A percentile compares a stretch with the other conserved stretches of the same genome.
Conservation (phyloP, 2,797 vertebrate species). For the Pitangus sulphuratus region DNA sequence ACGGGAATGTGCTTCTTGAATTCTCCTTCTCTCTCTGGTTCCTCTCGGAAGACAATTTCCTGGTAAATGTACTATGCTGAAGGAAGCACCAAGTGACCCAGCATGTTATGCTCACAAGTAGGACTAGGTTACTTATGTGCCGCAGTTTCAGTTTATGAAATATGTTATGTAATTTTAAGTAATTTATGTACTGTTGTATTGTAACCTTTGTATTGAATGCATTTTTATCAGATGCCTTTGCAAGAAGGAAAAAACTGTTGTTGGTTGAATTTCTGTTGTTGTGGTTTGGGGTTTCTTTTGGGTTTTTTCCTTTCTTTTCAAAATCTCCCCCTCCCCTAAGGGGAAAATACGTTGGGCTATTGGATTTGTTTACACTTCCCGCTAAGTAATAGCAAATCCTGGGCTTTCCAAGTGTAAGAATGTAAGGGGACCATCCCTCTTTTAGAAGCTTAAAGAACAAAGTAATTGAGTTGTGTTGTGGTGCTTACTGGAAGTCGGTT, state of each 20-base stretch:
- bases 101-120: background rate
- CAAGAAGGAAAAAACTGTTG: background rate
- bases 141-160: slow-evolving; percentile 29
- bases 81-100: background rate
- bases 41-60: background rate
- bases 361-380: background rate
- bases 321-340: background rate
- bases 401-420: background rate
- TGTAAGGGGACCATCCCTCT: background rate
- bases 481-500: background rate
- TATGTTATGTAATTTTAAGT: background rate
- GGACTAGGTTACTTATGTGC: background rate
- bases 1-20: background rate
- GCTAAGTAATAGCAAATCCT: background rate
- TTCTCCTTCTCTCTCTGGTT: background rate
- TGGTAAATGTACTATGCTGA: background rate
- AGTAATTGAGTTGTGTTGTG: background rate
- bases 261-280: background rate
- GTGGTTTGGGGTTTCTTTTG: fast-evolving
- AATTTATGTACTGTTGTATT: background rate
- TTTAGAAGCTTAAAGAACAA: background rate
- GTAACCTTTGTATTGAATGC: background rate
- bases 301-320: background rate
- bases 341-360: background rate
- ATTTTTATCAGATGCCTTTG: background rate